Evolutionary conservation across 92 coral and sea anemone species (phyloP).

Genomic region (Porites divaricata): DNA sequence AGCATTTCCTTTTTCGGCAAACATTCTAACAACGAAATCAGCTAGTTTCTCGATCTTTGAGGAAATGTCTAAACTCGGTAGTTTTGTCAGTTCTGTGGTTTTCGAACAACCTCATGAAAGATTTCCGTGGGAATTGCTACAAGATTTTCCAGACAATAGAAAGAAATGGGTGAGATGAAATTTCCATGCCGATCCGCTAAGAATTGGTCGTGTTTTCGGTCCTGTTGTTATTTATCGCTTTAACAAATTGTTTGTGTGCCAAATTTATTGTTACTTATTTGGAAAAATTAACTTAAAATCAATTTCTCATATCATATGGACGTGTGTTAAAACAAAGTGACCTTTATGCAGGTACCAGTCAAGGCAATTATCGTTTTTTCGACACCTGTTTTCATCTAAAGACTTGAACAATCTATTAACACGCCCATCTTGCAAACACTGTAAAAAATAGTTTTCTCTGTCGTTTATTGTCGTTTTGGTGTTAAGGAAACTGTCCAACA

Average conservation of each 20-base stretch:
- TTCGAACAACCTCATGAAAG: too few species aligned
- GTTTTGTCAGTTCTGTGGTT: too few species aligned
- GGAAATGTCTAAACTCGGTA: too few species aligned
- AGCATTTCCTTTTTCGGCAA: too few species aligned
- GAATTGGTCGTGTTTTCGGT: neutral
- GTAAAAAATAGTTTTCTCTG: neutral
- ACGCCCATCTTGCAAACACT: neutral
- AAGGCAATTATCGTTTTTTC: neutral
- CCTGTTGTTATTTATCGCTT: neutral
- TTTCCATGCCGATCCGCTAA: neutral
- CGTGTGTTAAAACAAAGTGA: conserved; percentile 10
- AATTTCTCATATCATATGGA: conserved; percentile 3
- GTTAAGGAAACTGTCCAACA: neutral
- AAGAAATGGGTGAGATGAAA: too few species aligned
- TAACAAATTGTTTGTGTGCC: neutral
- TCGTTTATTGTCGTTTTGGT: neutral
- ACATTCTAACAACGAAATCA: too few species aligned
- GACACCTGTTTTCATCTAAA: conserved; percentile 18
- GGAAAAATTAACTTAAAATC: too few species aligned
- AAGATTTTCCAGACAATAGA: too few species aligned
- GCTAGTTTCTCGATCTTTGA: too few species aligned
- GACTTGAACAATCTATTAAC: neutral
- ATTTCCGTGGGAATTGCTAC: too few species aligned
- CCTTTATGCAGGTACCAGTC: conserved; percentile 23
- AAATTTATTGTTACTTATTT: conserved; percentile 2